Evolutionary conservation across 2,113 vertebrate species (phyloP).

Genomic region (Heliornis fulica): DNA sequence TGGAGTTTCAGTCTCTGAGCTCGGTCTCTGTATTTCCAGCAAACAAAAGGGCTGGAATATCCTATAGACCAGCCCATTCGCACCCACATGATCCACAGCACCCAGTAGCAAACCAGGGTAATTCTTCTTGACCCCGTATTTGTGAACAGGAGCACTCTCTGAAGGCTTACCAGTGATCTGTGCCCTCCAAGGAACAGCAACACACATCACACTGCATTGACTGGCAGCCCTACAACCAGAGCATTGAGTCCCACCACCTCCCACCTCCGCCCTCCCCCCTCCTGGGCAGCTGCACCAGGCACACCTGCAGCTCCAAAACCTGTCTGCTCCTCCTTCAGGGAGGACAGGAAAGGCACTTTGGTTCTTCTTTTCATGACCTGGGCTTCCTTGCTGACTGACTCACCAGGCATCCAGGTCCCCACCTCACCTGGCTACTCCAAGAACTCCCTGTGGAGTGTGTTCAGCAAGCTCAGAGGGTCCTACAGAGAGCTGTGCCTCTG

Average conservation of each 20-base stretch:
- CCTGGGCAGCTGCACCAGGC: neutral
- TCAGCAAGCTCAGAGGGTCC: neutral
- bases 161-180: neutral
- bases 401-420: neutral
- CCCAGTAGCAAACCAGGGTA: neutral
- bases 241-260: neutral
- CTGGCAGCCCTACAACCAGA: neutral
- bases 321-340: neutral
- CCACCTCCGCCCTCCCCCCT: neutral
- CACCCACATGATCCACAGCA: neutral
- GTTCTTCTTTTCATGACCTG: neutral
- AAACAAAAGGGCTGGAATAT: neutral
- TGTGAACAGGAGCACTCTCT: neutral
- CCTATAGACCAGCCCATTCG: neutral
- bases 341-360: neutral
- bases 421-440: neutral
- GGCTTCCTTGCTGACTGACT: neutral
- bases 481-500: neutral
- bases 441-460: neutral
- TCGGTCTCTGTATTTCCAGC: neutral
- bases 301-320: fast-evolving
- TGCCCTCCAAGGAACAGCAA: neutral
- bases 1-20: neutral
- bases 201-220: fast-evolving
- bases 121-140: neutral